Evolutionary conservation across 2,113 vertebrate genomes (phyloP).

Genomic region (Cichladusa arquata): DNA sequence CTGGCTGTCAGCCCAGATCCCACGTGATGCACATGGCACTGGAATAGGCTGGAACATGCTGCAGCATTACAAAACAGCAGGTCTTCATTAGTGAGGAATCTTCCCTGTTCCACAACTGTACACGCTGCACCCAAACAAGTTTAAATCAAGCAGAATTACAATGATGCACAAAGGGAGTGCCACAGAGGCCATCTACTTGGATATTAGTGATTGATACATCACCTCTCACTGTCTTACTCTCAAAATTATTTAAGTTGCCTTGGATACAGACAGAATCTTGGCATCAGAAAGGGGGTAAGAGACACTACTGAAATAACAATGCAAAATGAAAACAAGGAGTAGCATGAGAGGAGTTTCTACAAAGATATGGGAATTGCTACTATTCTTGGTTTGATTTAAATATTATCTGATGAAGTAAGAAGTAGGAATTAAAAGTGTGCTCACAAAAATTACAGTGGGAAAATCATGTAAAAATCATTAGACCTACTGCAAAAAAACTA

Average conservation of each 20-base stretch:
- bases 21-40: conserved; percentile 38
- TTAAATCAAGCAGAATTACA: conserved; percentile 11
- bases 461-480: not conserved
- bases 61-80: conserved; percentile 49
- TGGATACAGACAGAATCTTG: conserved; percentile 46
- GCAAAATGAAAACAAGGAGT: conserved; percentile 7
- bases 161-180: not conserved
- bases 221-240: not conserved
- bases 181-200: not conserved
- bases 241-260: conserved; percentile 39
- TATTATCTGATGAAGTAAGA: not conserved
- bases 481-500: not conserved
- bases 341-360: not conserved
- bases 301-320: conserved; percentile 24
- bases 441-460: not conserved
- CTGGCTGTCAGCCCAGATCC: conserved; percentile 55
- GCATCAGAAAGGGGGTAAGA: not conserved
- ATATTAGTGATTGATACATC: conserved; percentile 33
- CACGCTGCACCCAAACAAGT: not conserved
- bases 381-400: not conserved
- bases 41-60: conserved; percentile 43
- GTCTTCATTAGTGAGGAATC: conserved; percentile 50
- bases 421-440: not conserved
- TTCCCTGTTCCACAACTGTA: conserved; percentile 13
- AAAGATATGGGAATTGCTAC: not conserved